A percentile compares a stretch with the other conserved stretches of the same genome.
These are phyloP conservation scores for Cephalopachus bancanus DNA, from an alignment of 2,797 vertebrate species.

Conservation along the genomic window DNA sequence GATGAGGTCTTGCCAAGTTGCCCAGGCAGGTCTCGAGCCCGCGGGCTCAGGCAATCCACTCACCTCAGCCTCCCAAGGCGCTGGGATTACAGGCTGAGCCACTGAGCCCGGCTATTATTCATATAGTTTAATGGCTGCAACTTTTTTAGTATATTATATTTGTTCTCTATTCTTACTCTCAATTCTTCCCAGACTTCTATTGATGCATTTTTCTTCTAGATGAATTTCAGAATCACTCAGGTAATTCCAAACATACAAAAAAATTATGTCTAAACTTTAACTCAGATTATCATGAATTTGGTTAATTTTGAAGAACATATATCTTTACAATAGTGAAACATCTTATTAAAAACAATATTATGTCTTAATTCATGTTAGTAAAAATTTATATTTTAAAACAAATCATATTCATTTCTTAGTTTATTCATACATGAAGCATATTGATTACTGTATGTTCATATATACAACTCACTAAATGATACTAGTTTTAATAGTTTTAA, in stretches of 20 bases:
- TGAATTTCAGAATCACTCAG: not conserved
- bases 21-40: no score
- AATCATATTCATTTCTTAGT: not conserved
- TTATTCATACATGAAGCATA: not conserved
- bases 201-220: not conserved
- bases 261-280: not conserved
- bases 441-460: not conserved
- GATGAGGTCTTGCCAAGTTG: no score
- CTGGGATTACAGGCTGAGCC: no score
- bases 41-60: no score
- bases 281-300: not conserved
- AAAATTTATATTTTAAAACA: constrained; percentile 15
- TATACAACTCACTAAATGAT: not conserved
- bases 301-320: not conserved
- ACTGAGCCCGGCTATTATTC: not conserved
- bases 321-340: not conserved
- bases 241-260: not conserved
- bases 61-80: no score
- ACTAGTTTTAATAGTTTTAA: not conserved
- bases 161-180: not conserved
- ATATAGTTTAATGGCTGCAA: not conserved
- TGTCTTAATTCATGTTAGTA: not conserved
- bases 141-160: not conserved
- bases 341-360: not conserved
- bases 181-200: not conserved